These are phyloP conservation scores for Melanaphis sacchari DNA, from an alignment of 1,140 invertebrate species.

Conservation along the genomic window DNA sequence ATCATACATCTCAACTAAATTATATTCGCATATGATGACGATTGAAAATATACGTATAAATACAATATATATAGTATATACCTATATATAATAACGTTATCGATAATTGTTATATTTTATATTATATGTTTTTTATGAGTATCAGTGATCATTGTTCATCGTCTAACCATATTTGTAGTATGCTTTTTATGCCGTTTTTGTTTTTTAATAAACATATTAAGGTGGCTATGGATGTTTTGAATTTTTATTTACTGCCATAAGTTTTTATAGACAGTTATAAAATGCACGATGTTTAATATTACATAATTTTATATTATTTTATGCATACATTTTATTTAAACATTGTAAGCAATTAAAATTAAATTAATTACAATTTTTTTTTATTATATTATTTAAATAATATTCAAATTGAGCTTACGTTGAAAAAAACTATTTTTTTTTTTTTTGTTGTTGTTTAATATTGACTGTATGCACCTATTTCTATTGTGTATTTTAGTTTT, in stretches of 20 bases:
- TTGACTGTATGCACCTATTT: not conserved
- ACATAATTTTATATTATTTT: not conserved
- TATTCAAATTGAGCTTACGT: not conserved
- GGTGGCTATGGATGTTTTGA: not conserved
- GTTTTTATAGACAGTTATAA: not conserved
- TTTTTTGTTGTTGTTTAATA: too few species aligned
- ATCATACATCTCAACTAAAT: conserved; percentile 32
- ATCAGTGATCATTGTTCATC: not conserved
- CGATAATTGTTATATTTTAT: conserved; percentile 30
- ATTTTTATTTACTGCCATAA: not conserved
- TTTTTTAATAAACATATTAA: conserved; percentile 1
- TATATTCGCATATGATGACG: conserved; percentile 1
- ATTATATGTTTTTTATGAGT: not conserved
- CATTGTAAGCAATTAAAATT: not conserved
- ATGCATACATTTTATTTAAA: not conserved
- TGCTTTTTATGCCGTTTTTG: not conserved
- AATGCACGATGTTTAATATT: not conserved
- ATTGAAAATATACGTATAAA: not conserved
- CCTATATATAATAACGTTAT: not conserved
- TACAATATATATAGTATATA: not conserved
- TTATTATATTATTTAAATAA: not conserved
- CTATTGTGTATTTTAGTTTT: conserved; percentile 31
- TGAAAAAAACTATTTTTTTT: not conserved
- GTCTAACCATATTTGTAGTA: conserved; percentile 18
- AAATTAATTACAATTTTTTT: not conserved